Base-by-base conservation (phyloP, 2,113 vertebrate species). In the Entomyzon cyanotis region DNA sequence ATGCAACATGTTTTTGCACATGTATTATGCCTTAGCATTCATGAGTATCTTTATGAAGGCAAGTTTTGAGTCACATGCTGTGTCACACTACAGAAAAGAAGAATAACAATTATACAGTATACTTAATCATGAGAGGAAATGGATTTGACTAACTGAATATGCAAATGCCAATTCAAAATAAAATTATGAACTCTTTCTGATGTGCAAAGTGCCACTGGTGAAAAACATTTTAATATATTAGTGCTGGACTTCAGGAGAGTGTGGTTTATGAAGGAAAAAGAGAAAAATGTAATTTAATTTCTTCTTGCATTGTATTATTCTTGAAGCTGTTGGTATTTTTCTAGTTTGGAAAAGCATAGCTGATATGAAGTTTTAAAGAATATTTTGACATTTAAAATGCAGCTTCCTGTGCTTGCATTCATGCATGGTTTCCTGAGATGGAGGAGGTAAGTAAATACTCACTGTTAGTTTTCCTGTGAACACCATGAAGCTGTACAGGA, bases 111-210 rank as follows among this genome's bases (percentile, higher is more conserved):
- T 90, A 83, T 42, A 83, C 31, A 90, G 79, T 44, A 64, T 89
- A 65, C 56, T 89, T 96, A 96, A 96, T 93, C 83, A 78, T 67
- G 56, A 86, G 87, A 68, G 60, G 91, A 96, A 96, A 87, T 89
- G 33, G 50, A 96, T 96, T 80, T 94, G 74, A 85, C 77, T 94
- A 89, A 93, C 35, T 94, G 73, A 89, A 93, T 91, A 94, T 88
- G 92, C 35, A 90, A 94, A 94, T 74, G 3, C 1, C 15, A 93
- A 80, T 70, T 94, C 30, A 79, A 80, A 92, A 84, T 80, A 74
- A 89, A 96, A 91, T 90, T 42, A 93, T 5, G 67, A 85, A 42
- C 55, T 93, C 63, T 87, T 92, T 59, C 52, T 91, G 84, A 91
- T 52, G 24, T 87, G 63, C 37, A 87, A 89, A 91, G 89, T 44